These are phyloP conservation scores for Zaprionus obscuricornis DNA, from an alignment of 2,888 invertebrate genomes.

Conservation along the genomic window DNA sequence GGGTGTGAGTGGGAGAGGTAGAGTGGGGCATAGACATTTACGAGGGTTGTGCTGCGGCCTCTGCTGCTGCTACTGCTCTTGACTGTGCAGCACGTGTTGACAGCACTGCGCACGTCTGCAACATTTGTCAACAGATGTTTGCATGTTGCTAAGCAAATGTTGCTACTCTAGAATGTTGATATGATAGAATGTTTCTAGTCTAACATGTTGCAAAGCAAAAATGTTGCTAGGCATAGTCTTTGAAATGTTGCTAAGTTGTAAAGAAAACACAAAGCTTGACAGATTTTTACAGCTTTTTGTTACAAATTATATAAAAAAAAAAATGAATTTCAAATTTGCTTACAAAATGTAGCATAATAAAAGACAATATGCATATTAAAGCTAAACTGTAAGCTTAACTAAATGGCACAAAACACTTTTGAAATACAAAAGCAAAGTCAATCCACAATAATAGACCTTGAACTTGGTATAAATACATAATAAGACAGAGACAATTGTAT, in stretches of 20 bases:
- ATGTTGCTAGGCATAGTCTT: too few relatives aligned
- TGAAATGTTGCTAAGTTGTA: too few relatives aligned
- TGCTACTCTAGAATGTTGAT: conserved; percentile 19
- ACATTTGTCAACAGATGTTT: conserved; percentile 51
- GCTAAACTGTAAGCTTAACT: conserved; percentile 2
- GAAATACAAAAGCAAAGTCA: too few relatives aligned
- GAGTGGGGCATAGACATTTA: neutral
- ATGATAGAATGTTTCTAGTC: neutral
- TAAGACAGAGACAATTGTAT: conserved; percentile 48
- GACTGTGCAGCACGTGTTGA: conserved; percentile 57
- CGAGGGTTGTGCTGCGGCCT: too few relatives aligned
- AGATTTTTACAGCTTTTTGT: too few relatives aligned
- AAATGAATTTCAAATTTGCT: too few relatives aligned
- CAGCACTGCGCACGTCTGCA: conserved; percentile 59
- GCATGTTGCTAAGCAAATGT: conserved; percentile 28
- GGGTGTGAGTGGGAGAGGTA: neutral
- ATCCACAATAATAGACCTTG: conserved; percentile 60
- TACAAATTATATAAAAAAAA: too few relatives aligned
- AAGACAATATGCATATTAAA: neutral
- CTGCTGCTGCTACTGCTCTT: too few relatives aligned
- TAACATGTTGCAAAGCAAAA: conserved; percentile 18
- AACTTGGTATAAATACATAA: conserved; percentile 54
- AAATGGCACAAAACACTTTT: neutral
- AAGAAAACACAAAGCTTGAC: too few relatives aligned
- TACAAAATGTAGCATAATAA: too few relatives aligned